Percentiles rank a stretch among this genome's conserved stretches.
Conservation (phyloP, 2,888 invertebrate genomes). For the Neria commutata region DNA sequence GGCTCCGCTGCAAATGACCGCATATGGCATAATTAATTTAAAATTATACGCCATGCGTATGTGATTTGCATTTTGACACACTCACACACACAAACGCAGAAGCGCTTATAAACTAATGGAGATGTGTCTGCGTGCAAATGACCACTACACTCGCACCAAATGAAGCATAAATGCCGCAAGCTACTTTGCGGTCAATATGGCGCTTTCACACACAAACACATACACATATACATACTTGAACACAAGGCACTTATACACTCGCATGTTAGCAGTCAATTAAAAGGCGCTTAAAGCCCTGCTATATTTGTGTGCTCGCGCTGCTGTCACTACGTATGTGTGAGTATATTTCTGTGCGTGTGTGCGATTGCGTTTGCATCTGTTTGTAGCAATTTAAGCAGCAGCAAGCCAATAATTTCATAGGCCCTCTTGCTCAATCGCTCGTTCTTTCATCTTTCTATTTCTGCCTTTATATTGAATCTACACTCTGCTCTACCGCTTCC, state of each 20-base stretch:
- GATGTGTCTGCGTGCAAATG: neutral
- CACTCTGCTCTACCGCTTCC: too few species aligned
- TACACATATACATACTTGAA: neutral
- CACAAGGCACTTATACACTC: neutral
- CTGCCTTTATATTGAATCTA: too few species aligned
- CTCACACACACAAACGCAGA: slow-evolving; percentile 23
- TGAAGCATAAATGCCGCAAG: slow-evolving; percentile 2
- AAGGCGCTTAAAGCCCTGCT: neutral
- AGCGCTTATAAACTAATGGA: slow-evolving; percentile 4
- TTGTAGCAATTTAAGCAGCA: too few species aligned
- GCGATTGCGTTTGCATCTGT: too few species aligned
- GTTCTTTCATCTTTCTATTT: too few species aligned
- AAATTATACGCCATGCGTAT: slow-evolving; percentile 48
- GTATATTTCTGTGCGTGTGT: too few species aligned
- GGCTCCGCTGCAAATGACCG: slow-evolving; percentile 37
- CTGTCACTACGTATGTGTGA: too few species aligned
- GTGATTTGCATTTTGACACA: slow-evolving; percentile 46
- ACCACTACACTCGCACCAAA: neutral
- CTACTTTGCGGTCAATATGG: slow-evolving; percentile 5
- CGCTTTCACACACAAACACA: neutral
- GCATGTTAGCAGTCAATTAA: neutral
- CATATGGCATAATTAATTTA: slow-evolving; percentile 56
- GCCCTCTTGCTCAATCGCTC: too few species aligned
- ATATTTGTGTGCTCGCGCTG: neutral
- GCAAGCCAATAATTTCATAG: too few species aligned